Base-by-base conservation (phyloP, 1,140 invertebrate species). In the Drosophila watanabei region DNA sequence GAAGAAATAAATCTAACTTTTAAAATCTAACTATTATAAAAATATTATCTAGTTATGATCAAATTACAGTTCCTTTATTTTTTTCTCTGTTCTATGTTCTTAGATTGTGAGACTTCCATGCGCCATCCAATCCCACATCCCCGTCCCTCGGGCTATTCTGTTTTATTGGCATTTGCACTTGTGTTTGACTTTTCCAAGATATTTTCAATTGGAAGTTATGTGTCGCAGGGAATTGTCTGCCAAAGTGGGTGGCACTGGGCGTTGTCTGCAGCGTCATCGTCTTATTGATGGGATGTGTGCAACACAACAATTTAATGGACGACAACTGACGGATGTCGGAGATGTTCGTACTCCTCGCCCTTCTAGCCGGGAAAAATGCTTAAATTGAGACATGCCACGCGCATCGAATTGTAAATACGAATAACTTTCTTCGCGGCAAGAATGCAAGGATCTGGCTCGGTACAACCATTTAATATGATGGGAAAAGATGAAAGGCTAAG, bases 101-200 rank as follows among this genome's bases (percentile, higher is more conserved):
- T 52, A 48, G 58, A 41, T 60, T 63, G 39, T 52, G 59, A 45
- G 20, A 20, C 32, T 39, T 18, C 9, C 41, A 32, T 43, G 16
- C 57, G 30, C 52, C 7, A 32, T 32, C 24, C 46, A 51, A 41
- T 20, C 18, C 24, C 30, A 30, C 7, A 24, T n/a, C 13, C 56
- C 33, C 56, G 24, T 35, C 32, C 39, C 39, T 28, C 6, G 37
- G 54, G 70, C 68, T 28, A 10, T 35, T 70, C 72, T 80, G 66
- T 84, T 79, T 89, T 89, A 89, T 88, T 81, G 85, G 64, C 81
- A 75, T 85, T 75, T 88, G 76, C 84, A 84, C 72, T 88, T 85
- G 80, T 69, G 69, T 80, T 88, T 89, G 78, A 89, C 85, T 82
- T 86, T 77, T 63, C 75, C 32, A 56, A 90, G 86, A 90, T 90